These are phyloP conservation scores for Thalpophila matura DNA, from an alignment of 2,888 invertebrate species.

Conservation along the genomic window DNA sequence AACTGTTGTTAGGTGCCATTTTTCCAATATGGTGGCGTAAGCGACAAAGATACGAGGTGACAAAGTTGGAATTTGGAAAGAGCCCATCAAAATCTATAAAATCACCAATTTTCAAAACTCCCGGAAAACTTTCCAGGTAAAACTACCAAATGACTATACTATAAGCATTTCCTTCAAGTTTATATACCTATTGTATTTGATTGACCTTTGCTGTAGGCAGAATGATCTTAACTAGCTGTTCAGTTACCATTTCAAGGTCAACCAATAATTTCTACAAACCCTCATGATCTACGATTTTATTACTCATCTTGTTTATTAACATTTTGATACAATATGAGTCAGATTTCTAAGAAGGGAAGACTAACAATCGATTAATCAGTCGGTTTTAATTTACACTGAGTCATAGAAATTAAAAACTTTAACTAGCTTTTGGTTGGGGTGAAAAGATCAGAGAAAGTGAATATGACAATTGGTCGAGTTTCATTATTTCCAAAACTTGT, in stretches of 20 bases:
- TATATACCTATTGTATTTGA: constrained; percentile 49
- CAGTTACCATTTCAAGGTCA: constrained; percentile 53
- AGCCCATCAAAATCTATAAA: too few species aligned
- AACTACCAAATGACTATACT: too few species aligned
- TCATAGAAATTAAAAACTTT: constrained; percentile 70
- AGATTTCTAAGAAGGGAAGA: constrained; percentile 62
- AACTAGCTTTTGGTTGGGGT: constrained; percentile 73
- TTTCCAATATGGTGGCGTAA: too few species aligned
- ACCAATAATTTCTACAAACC: constrained; percentile 41
- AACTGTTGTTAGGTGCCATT: too few species aligned
- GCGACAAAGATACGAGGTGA: too few species aligned
- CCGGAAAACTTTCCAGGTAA: too few species aligned
- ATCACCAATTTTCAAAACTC: too few species aligned
- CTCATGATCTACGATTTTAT: constrained; percentile 43
- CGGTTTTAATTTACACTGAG: constrained; percentile 71
- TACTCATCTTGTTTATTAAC: constrained; percentile 51
- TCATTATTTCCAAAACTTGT: constrained; percentile 84
- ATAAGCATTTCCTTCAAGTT: constrained; percentile 52
- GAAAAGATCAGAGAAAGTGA: constrained; percentile 81
- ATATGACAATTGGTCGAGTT: constrained; percentile 77
- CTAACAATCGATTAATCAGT: constrained; percentile 77
- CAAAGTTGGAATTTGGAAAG: too few species aligned
- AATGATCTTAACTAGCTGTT: constrained; percentile 42
- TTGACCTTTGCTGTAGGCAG: constrained; percentile 53
- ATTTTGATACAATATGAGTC: constrained; percentile 43